These are phyloP conservation scores for Dinothrombium tinctorium DNA, from an alignment of 1,140 invertebrate genomes.

Conservation along the genomic window DNA sequence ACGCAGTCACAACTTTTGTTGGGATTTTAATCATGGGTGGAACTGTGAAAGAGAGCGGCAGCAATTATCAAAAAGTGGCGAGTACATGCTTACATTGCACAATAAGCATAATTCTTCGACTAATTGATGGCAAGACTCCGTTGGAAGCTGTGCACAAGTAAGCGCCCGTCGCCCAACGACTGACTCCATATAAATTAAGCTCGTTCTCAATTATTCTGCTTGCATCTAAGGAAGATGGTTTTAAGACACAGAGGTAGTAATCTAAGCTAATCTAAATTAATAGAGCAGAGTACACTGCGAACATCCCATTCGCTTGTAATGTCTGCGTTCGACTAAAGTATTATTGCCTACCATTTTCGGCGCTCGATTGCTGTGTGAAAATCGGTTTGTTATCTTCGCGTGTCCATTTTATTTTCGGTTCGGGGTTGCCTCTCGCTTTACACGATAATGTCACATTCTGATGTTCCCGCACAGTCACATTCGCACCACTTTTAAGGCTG, in stretches of 20 bases:
- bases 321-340: no score
- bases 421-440: conserved; percentile 26
- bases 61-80: neutral
- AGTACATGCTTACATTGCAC: conserved; percentile 61
- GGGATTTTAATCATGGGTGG: conserved; percentile 71
- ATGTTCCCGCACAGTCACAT: conserved; percentile 21
- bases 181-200: conserved; percentile 55
- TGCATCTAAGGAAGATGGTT: neutral
- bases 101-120: conserved; percentile 72
- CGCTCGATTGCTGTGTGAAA: conserved; percentile 33
- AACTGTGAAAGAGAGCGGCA: conserved; percentile 29
- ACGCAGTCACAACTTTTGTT: conserved; percentile 61
- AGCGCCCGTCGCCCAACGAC: conserved; percentile 62
- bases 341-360: no score
- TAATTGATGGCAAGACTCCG: conserved; percentile 34
- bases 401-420: conserved; percentile 51
- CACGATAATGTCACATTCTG: conserved; percentile 25
- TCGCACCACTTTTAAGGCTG: neutral
- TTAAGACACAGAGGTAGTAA: no score
- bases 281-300: no score
- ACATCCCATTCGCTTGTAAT: no score
- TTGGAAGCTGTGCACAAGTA: conserved; percentile 60
- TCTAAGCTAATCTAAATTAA: no score
- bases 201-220: conserved; percentile 32
- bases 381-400: conserved; percentile 58